A percentile compares a stretch with the other conserved stretches of the same genome.
phyloP scores from a whole-genome alignment of 2,888 invertebrate genomes.

The Drosophila eohydei region DNA sequence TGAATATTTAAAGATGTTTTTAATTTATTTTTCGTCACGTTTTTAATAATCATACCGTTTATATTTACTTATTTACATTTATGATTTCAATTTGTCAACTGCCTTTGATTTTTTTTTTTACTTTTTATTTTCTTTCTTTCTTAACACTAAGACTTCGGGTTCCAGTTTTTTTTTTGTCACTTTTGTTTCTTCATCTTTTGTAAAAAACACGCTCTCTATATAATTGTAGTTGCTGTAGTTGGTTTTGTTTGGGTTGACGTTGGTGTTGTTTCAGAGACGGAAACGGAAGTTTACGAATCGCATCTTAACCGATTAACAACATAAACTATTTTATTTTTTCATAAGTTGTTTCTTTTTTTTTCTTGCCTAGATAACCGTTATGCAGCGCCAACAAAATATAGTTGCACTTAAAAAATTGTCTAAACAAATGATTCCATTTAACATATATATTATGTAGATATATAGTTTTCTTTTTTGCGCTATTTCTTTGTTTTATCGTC shows the following conservation, averaged over 20 bases:
- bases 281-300: slow-evolving; percentile 41
- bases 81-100: slow-evolving; percentile 54
- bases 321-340: slow-evolving; percentile 21
- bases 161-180: slow-evolving; percentile 22
- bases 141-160: slow-evolving; percentile 53
- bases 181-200: slow-evolving; percentile 22
- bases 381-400: slow-evolving; percentile 26
- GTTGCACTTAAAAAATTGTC: slow-evolving; percentile 55
- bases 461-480: slow-evolving; percentile 55
- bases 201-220: slow-evolving; percentile 48
- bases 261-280: slow-evolving; percentile 14
- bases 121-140: slow-evolving; percentile 32
- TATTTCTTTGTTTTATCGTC: slow-evolving; percentile 34
- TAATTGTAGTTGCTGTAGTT: slow-evolving; percentile 38
- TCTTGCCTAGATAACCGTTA: slow-evolving; percentile 26
- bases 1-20: not conserved
- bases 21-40: slow-evolving; percentile 36
- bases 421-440: slow-evolving; percentile 55
- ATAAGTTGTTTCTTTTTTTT: not conserved
- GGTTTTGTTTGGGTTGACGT: not conserved
- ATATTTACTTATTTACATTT: slow-evolving; percentile 82
- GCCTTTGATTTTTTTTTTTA: slow-evolving; percentile 13
- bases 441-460: slow-evolving; percentile 11
- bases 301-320: slow-evolving; percentile 49
- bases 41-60: slow-evolving; percentile 74